Percentiles rank a stretch among this genome's conserved stretches.
These are phyloP conservation scores for Microplitis manilae DNA, from an alignment of 2,888 invertebrate genomes.

Conservation along the genomic window DNA sequence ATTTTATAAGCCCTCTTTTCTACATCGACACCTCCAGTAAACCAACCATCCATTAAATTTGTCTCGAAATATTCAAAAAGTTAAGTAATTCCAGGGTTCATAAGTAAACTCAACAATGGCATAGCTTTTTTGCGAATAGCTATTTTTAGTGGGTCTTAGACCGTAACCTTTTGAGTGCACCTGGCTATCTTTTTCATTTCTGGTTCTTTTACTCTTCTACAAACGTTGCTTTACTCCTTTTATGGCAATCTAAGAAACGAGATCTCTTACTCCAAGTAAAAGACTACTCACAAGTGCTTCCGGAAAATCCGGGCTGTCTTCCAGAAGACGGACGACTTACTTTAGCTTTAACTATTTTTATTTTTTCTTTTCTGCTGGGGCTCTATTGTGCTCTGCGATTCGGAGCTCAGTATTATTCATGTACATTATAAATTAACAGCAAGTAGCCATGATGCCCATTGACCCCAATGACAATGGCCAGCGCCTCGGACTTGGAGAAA, in stretches of 20 bases:
- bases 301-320: neutral
- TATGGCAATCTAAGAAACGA: neutral
- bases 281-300: neutral
- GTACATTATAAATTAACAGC: neutral
- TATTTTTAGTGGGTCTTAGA: neutral
- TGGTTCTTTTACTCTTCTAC: too few relatives aligned
- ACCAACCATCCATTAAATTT: neutral
- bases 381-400: neutral
- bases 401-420: neutral
- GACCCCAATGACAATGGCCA: too few relatives aligned
- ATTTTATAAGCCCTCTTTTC: neutral
- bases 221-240: neutral
- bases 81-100: neutral
- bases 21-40: slow-evolving; percentile 11
- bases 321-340: neutral
- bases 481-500: too few relatives aligned
- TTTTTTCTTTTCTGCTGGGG: neutral
- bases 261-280: neutral
- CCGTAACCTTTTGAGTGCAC: neutral
- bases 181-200: neutral
- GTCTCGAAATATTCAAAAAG: neutral
- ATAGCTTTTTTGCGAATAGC: neutral
- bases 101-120: neutral
- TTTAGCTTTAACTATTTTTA: neutral
- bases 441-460: too few relatives aligned